These are phyloP conservation scores for Azorinus chamasolen DNA, from an alignment of 2,888 invertebrate genomes.

Conservation along the genomic window DNA sequence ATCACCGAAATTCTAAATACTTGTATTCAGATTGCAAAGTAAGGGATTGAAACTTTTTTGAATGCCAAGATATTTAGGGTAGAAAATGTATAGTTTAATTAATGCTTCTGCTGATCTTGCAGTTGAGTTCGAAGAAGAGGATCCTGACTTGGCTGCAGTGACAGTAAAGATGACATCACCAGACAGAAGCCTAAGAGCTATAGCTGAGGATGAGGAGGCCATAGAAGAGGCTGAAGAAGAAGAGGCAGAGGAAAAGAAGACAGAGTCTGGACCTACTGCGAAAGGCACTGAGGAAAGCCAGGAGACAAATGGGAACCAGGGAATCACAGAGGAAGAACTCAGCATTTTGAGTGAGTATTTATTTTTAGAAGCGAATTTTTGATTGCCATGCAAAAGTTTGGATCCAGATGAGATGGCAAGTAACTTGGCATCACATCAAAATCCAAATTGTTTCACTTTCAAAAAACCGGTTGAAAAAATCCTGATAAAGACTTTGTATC, in stretches of 20 bases:
- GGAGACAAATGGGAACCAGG: slow-evolving; percentile 63
- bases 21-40: no score
- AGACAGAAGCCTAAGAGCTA: slow-evolving; percentile 76
- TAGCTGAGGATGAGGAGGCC: slow-evolving; percentile 81
- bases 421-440: no score
- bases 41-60: no score
- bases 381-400: no score
- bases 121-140: slow-evolving; percentile 72
- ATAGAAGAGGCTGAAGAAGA: slow-evolving; percentile 61
- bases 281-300: slow-evolving; percentile 68
- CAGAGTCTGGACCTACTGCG: slow-evolving; percentile 17
- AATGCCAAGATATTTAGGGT: no score
- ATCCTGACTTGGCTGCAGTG: slow-evolving; percentile 57
- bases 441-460: no score
- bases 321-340: slow-evolving; percentile 79
- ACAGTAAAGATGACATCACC: slow-evolving; percentile 63
- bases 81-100: no score
- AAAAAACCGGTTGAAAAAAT: no score
- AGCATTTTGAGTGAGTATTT: slow-evolving; percentile 79
- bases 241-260: slow-evolving; percentile 37
- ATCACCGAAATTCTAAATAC: no score
- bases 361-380: no score
- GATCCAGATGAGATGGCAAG: no score
- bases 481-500: no score
- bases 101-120: slow-evolving; percentile 2